Evolutionary conservation across 2,797 vertebrate species (phyloP).

Genomic region (Echiichthys vipera): DNA sequence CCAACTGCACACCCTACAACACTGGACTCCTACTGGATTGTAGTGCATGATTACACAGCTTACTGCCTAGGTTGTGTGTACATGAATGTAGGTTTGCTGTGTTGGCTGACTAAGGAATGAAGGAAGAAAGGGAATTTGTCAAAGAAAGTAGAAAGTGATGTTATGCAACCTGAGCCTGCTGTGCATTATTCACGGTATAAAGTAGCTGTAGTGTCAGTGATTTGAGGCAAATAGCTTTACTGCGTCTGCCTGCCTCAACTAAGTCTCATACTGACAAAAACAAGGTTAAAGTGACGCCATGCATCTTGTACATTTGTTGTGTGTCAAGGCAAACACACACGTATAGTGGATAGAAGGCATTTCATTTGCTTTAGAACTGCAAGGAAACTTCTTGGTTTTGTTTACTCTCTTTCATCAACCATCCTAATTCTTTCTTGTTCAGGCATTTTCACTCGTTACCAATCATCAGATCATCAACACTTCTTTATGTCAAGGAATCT

Average conservation of each 20-base stretch:
- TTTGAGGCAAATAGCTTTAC: constrained; percentile 51
- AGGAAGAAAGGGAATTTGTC: neutral
- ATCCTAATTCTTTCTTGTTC: neutral
- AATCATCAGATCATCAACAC: neutral
- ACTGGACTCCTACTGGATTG: constrained; percentile 20
- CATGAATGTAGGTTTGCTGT: constrained; percentile 14
- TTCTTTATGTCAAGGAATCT: neutral
- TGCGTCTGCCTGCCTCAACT: constrained; percentile 52
- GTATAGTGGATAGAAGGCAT: neutral
- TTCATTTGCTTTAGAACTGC: neutral
- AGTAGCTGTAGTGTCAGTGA: constrained; percentile 60
- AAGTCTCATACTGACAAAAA: constrained; percentile 33
- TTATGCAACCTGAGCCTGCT: constrained; percentile 60
- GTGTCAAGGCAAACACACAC: neutral
- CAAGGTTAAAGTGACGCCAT: neutral
- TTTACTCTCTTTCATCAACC: neutral
- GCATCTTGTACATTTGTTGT: constrained; percentile 18
- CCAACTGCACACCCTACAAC: constrained; percentile 29
- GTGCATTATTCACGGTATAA: constrained; percentile 40
- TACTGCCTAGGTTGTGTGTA: constrained; percentile 10
- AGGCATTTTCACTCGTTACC: neutral
- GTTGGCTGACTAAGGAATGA: neutral
- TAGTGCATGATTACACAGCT: constrained; percentile 5
- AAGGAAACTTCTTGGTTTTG: neutral
- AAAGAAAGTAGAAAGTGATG: constrained; percentile 21